Base-by-base conservation (phyloP, 2,888 invertebrate genomes). In the Lochmaea capreae region DNA sequence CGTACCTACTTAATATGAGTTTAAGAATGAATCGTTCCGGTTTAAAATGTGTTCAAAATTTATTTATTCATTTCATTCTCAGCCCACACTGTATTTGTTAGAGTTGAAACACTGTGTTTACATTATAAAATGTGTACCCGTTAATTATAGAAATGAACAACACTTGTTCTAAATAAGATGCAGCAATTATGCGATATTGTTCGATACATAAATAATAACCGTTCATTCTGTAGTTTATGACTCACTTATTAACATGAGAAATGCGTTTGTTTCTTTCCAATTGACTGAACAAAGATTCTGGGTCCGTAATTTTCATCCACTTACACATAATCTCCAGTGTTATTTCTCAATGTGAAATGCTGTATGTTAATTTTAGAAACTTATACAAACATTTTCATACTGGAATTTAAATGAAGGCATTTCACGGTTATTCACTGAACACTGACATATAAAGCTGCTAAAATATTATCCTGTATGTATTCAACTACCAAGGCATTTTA, bases 371-470 rank as follows among this genome's bases (percentile, higher is more conserved):
- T 73, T 75, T 77, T 77, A 77, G 77, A 77, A 71, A 69, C 62
- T 77, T 73, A 75, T 68, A 75, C 75, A 69, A 71, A 73, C 74
- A 71, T 67, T 76, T 74, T 68, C 69, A 71, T 75, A 71, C 61
- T 49, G 75, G 77, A 77, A 75, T 75, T 73, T 77, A 77, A 77
- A 77, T 77, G 66, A 68, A 76, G 58, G 63, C 67, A 59, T 76
- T 76, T 71, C 71, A 71, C 67, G 71, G 65, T 65, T 71, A 69
- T 75, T 69, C 72, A 72, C 69, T 66, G 75, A 75, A 66, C 61
- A 67, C 72, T 70, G 71, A 58, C 71, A 71, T 43, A 71, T 71
- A 65, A 71, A 65, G 33, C 57, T 26, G 71, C 65, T 71, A 65
- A 71, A 71, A 71, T 71, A 71, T 63, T 70, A 70, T 63, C 54